These are phyloP conservation scores for Apamea epomidion DNA, from an alignment of 2,888 invertebrate genomes.

Conservation along the genomic window DNA sequence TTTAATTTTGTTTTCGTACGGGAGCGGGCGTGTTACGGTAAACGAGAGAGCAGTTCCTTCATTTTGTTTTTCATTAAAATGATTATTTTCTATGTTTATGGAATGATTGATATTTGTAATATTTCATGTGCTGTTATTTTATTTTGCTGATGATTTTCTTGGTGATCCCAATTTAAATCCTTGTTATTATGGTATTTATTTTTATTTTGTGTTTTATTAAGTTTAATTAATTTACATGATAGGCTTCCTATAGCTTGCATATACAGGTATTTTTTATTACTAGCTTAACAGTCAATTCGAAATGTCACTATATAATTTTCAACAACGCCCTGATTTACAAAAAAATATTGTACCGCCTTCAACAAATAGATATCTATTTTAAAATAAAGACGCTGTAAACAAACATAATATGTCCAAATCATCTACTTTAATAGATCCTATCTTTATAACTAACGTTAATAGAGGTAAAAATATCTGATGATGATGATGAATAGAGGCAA, in stretches of 20 bases:
- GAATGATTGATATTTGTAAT: slow-evolving; percentile 26
- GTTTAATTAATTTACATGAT: slow-evolving; percentile 5
- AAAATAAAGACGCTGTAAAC: slow-evolving; percentile 52
- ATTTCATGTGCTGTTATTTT: slow-evolving; percentile 47
- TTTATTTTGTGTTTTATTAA: slow-evolving; percentile 7
- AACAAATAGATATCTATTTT: slow-evolving; percentile 19
- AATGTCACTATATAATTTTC: not conserved
- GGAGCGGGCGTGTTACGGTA: slow-evolving; percentile 78
- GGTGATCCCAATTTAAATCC: slow-evolving; percentile 31
- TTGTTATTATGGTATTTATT: slow-evolving; percentile 25
- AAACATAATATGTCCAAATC: slow-evolving; percentile 21
- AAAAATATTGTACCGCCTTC: slow-evolving; percentile 19
- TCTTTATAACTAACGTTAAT: not conserved
- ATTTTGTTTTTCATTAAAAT: slow-evolving; percentile 40
- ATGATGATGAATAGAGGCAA: not conserved
- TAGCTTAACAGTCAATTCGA: not conserved
- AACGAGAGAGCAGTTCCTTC: slow-evolving; percentile 63
- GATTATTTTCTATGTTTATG: slow-evolving; percentile 22
- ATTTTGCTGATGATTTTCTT: slow-evolving; percentile 42
- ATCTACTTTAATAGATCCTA: not conserved
- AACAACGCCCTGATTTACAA: not conserved
- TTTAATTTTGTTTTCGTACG: slow-evolving; percentile 65
- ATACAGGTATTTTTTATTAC: slow-evolving; percentile 11
- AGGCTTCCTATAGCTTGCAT: slow-evolving; percentile 1
- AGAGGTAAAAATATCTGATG: not conserved